phyloP scores from a whole-genome alignment of 2,797 vertebrate species.

The Rhinatrema bivittatum region DNA sequence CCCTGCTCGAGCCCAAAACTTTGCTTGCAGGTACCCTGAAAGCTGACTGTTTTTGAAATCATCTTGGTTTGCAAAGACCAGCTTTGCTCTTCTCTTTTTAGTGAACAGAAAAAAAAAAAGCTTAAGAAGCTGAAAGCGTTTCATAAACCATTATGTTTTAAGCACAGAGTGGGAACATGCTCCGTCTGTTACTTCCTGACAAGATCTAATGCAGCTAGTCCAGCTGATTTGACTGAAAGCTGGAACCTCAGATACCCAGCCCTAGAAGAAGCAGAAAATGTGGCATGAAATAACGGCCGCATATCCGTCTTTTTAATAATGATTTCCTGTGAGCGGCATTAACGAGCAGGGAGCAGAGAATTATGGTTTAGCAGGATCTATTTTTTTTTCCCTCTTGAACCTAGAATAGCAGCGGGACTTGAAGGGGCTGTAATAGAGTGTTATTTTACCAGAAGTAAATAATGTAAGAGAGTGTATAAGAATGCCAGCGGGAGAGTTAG shows the following conservation, averaged over 20 bases:
- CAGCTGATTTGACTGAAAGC: conserved; percentile 17
- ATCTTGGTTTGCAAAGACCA: conserved; percentile 1
- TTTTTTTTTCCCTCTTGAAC: conserved; percentile 36
- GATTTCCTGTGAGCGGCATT: conserved; percentile 35
- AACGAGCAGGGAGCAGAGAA: conserved; percentile 31
- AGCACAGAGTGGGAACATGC: conserved; percentile 8
- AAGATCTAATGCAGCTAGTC: conserved; percentile 7
- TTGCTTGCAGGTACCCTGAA: conserved; percentile 2
- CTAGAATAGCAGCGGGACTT: conserved; percentile 45
- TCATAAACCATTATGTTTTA: not conserved
- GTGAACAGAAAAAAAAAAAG: conserved; percentile 1
- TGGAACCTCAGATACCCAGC: conserved; percentile 20
- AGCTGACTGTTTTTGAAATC: conserved; percentile 8
- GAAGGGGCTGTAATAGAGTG: conserved; percentile 54
- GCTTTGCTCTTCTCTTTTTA: conserved; percentile 2
- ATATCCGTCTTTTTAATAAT: conserved; percentile 37
- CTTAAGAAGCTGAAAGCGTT: conserved; percentile 2
- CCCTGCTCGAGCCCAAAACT: conserved; percentile 9
- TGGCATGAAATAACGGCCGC: conserved; percentile 34
- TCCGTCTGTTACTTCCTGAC: conserved; percentile 13
- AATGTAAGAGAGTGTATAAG: conserved; percentile 57
- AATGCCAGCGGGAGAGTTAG: conserved; percentile 55
- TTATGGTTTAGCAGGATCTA: conserved; percentile 35
- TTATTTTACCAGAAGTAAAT: conserved; percentile 61
- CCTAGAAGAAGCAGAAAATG: conserved; percentile 31